Evolutionary conservation across 1,140 invertebrate genomes (phyloP).

Genomic region (Drosophila oshimai): DNA sequence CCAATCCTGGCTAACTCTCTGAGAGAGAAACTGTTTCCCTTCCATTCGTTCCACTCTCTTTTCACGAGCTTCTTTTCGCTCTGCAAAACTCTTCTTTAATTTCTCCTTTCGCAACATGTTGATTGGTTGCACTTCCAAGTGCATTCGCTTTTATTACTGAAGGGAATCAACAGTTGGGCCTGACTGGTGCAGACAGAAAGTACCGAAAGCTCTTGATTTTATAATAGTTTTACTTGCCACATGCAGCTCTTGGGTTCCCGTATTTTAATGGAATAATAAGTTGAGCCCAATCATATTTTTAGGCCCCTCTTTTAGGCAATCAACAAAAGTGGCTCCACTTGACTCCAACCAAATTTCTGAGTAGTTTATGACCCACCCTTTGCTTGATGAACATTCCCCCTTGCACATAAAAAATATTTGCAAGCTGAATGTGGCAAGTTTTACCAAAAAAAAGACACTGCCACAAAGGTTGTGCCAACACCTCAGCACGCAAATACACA

Average conservation of each 20-base stretch:
- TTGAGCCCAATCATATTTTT: neutral
- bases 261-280: slow-evolving; percentile 5
- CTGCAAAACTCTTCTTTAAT: neutral
- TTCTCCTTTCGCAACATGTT: slow-evolving; percentile 68
- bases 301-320: slow-evolving; percentile 35
- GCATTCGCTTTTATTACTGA: slow-evolving; percentile 6
- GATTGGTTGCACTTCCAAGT: slow-evolving; percentile 14
- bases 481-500: slow-evolving; percentile 25
- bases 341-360: neutral
- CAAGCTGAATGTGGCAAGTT: slow-evolving; percentile 18
- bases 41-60: slow-evolving; percentile 48
- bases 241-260: slow-evolving; percentile 1
- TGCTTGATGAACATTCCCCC: neutral
- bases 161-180: slow-evolving; percentile 60
- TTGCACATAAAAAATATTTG: slow-evolving; percentile 35
- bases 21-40: slow-evolving; percentile 29
- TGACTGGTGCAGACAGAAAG: slow-evolving; percentile 7
- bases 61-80: neutral
- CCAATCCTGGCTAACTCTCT: slow-evolving; percentile 35
- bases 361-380: slow-evolving; percentile 30
- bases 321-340: slow-evolving; percentile 55
- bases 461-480: slow-evolving; percentile 44
- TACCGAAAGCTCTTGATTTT: slow-evolving; percentile 5
- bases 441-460: neutral
- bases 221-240: neutral